Evolutionary conservation across 1,140 invertebrate genomes (phyloP), one percentile per base, ranked within the genome.

Genomic region (Leptopilina clavipes): DNA sequence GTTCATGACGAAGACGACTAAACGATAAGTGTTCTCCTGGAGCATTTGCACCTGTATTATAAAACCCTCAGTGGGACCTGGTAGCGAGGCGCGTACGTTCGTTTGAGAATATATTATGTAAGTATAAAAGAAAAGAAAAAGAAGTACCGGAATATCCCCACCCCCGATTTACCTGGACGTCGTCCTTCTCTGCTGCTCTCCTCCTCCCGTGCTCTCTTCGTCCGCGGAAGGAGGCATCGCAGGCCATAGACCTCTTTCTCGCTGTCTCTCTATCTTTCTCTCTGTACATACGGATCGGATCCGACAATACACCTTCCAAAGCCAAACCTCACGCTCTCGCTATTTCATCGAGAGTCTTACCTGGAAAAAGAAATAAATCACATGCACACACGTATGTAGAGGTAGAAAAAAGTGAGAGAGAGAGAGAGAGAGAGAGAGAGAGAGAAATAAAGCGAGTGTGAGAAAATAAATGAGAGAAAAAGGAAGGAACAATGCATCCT

Each of bases 61-160:
- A 31, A 31, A 31, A n/a, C n/a, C n/a, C 59, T 65, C 22, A 22
- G 37, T 70, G 54, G 59, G 31, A 17, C 65, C 59, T 79, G 79
- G 79, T 82, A 82, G 82, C 79, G 59, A 79, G 82, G 73, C 80
- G 81, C 80, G 81, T 84, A 82, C 74, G 79, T 85, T 83, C 81
- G 83, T 85, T 86, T 86, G 81, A 85, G 85, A 86, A 85, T 86
- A 86, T 83, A 85, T 85, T 86, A 85, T 86, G 84, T 85, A 86
- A 85, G 82, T 80, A 31, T 31, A 84, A 85, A 84, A 84, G 81
- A 81, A n/a, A 77, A 76, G 84, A 85, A 84, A 83, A 85, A 82
- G 78, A 76, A 74, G 73, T 76, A 75, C 80, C 79, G 81, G 82
- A 82, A 79, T 81, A 78, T 79, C 85, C 83, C 82, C 79, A 79